phyloP scores from a whole-genome alignment of 1,140 invertebrate genomes.

The Laupala kohalensis region DNA sequence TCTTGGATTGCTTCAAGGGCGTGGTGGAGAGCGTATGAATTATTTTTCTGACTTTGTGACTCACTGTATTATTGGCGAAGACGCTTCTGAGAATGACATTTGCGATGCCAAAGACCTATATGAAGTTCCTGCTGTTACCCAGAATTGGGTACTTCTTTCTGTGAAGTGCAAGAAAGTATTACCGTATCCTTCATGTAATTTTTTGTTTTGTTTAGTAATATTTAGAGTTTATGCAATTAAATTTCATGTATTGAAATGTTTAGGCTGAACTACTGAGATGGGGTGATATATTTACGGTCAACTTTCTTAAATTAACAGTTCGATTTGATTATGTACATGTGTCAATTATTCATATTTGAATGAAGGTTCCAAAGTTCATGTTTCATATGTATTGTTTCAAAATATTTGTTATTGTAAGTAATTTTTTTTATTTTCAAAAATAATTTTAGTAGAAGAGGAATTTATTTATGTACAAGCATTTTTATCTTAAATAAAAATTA shows the following conservation, averaged over 20 bases:
- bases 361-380: too few species aligned
- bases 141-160: constrained; percentile 70
- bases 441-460: too few species aligned
- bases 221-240: background rate
- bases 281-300: background rate
- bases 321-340: too few species aligned
- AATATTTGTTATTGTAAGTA: too few species aligned
- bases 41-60: constrained; percentile 60
- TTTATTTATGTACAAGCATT: too few species aligned
- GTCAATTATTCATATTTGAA: too few species aligned
- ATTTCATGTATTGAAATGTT: too few species aligned
- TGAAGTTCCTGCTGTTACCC: constrained; percentile 74
- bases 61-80: constrained; percentile 71
- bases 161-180: constrained; percentile 47
- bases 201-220: background rate
- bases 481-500: too few species aligned
- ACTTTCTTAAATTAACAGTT: too few species aligned
- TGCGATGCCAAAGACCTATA: constrained; percentile 79
- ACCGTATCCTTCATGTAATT: constrained; percentile 47
- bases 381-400: too few species aligned
- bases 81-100: constrained; percentile 63
- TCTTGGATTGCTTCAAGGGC: background rate
- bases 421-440: too few species aligned
- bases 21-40: constrained; percentile 10
- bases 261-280: background rate